Base-by-base conservation (phyloP, 2,113 vertebrate species). In the Mystacornis crossleyi region DNA sequence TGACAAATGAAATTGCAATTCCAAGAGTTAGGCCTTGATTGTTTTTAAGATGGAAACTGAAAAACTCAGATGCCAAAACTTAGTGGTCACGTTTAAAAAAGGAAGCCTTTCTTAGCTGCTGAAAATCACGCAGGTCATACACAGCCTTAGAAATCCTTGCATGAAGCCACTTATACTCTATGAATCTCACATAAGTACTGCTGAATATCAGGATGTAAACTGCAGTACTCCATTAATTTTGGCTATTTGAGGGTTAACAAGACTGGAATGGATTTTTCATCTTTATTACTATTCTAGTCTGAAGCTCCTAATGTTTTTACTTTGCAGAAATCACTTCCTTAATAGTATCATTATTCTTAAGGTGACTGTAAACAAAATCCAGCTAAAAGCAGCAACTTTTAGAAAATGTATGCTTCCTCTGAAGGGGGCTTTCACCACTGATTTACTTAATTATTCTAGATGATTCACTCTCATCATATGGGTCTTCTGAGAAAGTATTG, bases 401-500 rank as follows among this genome's bases (percentile, higher is more conserved):
- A 93, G n/a, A 82, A 94, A 96, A 96, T 78, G 86, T 82, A 17
- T 80, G 64, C 97, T 92, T 95, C 57, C 70, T 95, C 75, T 90
- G 54, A 87, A 85, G 87, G 43, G 26, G 67, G 24, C 60, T 94
- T 94, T 90, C 67, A 79, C 82, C 51, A 57, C 81, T 86, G 87
- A 95, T 97, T 97, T 96, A 89, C 80, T 95, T 96, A 92, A 97
- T 98, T 97, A 97, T 97, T 97, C 77, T 92, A 92, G 85, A 95
- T 93, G 86, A 96, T 92, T 96, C 78, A 82, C 42, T 96, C 25
- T 78, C 18, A 86, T 82, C 48, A 6, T 89, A 40, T 93, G 45
- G 91, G 67, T 55, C 91, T 98, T 97, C 94, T 1, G 2, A 97
- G 89, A 98, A 97, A 72, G 28, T 36, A 66, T 81, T 93, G 73